Percentiles rank a stretch among this genome's conserved stretches.
These are phyloP conservation scores for Phalacrocorax brasilianus DNA, from an alignment of 2,113 vertebrate species.

Conservation along the genomic window DNA sequence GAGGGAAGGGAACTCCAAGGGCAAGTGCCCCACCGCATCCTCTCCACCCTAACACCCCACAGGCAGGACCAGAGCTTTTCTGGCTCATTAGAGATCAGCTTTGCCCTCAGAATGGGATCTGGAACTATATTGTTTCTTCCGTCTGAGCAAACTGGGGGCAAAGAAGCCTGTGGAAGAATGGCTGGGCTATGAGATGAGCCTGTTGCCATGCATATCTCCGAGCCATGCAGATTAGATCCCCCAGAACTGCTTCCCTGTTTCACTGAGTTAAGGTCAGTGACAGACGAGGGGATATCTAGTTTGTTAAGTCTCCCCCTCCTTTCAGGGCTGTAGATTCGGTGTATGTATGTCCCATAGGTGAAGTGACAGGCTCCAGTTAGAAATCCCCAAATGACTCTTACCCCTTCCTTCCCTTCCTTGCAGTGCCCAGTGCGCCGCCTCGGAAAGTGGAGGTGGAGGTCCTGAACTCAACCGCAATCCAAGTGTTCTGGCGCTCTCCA, in stretches of 20 bases:
- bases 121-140: neutral
- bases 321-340: neutral
- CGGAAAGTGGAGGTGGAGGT: slow-evolving; percentile 94
- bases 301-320: neutral
- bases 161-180: neutral
- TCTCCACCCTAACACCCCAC: neutral
- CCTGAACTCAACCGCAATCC: slow-evolving; percentile 92
- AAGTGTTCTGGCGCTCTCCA: slow-evolving; percentile 95
- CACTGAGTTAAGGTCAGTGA: neutral
- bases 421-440: slow-evolving; percentile 94
- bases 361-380: neutral
- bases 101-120: neutral
- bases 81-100: neutral
- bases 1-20: neutral
- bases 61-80: neutral
- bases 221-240: neutral
- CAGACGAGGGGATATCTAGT: accelerated
- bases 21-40: neutral
- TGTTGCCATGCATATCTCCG: accelerated
- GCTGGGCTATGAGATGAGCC: neutral
- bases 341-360: accelerated
- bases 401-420: neutral
- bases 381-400: neutral
- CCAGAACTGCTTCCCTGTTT: neutral
- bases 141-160: neutral